Base-by-base conservation (phyloP, 2,888 invertebrate genomes). In the Willowsia nigromaculata region DNA sequence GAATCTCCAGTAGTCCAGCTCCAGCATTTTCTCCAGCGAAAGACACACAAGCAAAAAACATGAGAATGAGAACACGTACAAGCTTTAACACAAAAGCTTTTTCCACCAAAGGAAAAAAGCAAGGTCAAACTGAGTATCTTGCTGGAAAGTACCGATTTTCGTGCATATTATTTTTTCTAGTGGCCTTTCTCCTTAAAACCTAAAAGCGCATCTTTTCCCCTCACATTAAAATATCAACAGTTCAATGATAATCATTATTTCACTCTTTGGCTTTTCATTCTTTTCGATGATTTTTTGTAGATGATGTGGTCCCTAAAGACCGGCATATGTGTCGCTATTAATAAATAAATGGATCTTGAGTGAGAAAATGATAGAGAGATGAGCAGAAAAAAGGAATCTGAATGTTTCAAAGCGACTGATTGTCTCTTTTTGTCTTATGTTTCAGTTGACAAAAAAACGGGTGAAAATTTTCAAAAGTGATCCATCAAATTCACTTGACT, bases 331-430 rank as follows among this genome's bases (percentile, higher is more conserved):
- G 89, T 65, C 84, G 81, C 84, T 83, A 91, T 91, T 91, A 91
- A 91, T 91, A 89, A 88, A 91, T 91, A 71, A 89, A 88, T 90
- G 88, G 88, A 84, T 90, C 40, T 88, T n/a, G n/a, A n/a, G 30
- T 37, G 37, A n/a, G 37, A 37, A 6, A 9, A 37, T 37, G 82
- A 88, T 50, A n/a, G n/a, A n/a, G n/a, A n/a, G 88, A 88, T 88
- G 74, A 74, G 82, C 81, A 56, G n/a, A n/a, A 82, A 88, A 82
- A 62, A 74, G 82, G 71, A 56, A 68, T 56, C 56, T 85, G 85
- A 71, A 56, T 85, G 53, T 43, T 85, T 33, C 5, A 40, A 11
- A 68, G 80, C 81, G 86, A 86, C 22, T 87, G 87, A 81, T 85
- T 74, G 62, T 85, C 43, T 37, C n/a, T n/a, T n/a, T n/a, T n/a